Evolutionary conservation across 2,797 vertebrate species (phyloP).

Genomic region (Poliocrania exsul): DNA sequence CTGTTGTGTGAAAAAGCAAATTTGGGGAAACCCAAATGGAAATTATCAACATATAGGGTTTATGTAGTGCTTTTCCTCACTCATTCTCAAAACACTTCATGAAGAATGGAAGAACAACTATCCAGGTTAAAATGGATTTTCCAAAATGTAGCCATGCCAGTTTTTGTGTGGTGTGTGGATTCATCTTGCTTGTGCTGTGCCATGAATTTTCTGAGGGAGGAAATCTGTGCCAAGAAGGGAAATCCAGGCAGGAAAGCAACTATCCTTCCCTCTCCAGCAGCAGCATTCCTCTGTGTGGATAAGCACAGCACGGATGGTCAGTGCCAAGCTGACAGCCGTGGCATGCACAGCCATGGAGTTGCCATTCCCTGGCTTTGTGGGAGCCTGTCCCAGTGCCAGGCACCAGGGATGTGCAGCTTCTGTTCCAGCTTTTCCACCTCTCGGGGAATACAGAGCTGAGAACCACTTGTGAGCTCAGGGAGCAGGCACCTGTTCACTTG

Average conservation of each 20-base stretch:
- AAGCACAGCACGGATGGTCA: accelerated
- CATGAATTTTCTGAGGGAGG: not conserved
- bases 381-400: not conserved
- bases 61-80: not conserved
- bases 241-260: not conserved
- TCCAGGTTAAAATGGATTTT: not conserved
- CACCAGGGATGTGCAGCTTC: not conserved
- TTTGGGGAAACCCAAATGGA: not conserved
- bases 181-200: not conserved
- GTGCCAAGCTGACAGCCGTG: slow-evolving; percentile 24
- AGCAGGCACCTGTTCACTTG: slow-evolving; percentile 21
- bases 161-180: not conserved
- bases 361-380: not conserved
- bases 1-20: not conserved
- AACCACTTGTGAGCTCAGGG: not conserved
- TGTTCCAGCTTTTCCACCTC: not conserved
- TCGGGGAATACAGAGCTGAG: not conserved
- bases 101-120: not conserved
- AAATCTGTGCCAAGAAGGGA: not conserved
- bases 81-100: not conserved
- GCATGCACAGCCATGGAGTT: not conserved
- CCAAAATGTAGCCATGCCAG: not conserved
- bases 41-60: not conserved
- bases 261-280: not conserved
- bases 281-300: not conserved